These are phyloP conservation scores for Drosophila anomelani DNA, from an alignment of 2,888 invertebrate genomes.

Conservation along the genomic window DNA sequence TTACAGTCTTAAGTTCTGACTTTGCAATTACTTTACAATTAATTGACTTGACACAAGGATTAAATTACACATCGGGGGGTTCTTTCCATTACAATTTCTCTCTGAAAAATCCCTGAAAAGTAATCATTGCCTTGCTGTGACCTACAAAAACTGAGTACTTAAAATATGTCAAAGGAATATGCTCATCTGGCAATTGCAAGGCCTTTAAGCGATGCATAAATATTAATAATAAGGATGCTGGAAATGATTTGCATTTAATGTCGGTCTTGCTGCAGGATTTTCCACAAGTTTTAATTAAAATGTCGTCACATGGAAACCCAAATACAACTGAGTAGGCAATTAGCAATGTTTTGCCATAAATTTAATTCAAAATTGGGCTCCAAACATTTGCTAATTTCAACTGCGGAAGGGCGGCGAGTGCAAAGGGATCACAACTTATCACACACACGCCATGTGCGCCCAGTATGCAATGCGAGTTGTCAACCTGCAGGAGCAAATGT, in stretches of 20 bases:
- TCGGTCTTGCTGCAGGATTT: slow-evolving; percentile 16
- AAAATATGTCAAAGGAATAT: slow-evolving; percentile 4
- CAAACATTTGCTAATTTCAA: slow-evolving; percentile 57
- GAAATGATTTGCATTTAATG: slow-evolving; percentile 48
- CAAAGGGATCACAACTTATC: slow-evolving; percentile 39
- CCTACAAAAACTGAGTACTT: neutral
- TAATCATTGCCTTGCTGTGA: neutral
- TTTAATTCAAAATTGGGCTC: slow-evolving; percentile 48
- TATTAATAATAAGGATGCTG: slow-evolving; percentile 41
- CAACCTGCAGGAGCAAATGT: slow-evolving; percentile 68
- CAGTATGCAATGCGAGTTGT: slow-evolving; percentile 47
- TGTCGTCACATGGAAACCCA: slow-evolving; percentile 59
- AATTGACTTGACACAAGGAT: neutral
- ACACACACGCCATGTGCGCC: slow-evolving; percentile 55
- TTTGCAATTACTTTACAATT: slow-evolving; percentile 15
- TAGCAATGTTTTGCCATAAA: slow-evolving; percentile 71
- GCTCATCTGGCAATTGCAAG: slow-evolving; percentile 20
- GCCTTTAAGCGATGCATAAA: slow-evolving; percentile 30
- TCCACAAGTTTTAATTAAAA: slow-evolving; percentile 71
- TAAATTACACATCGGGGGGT: slow-evolving; percentile 1
- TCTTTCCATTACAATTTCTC: slow-evolving; percentile 5
- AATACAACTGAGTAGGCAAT: slow-evolving; percentile 58
- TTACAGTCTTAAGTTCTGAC: slow-evolving; percentile 10
- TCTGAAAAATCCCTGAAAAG: slow-evolving; percentile 1
- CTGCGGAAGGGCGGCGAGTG: slow-evolving; percentile 7